phyloP scores from a whole-genome alignment of 2,113 vertebrate genomes.

The Cygnus buccinator region DNA sequence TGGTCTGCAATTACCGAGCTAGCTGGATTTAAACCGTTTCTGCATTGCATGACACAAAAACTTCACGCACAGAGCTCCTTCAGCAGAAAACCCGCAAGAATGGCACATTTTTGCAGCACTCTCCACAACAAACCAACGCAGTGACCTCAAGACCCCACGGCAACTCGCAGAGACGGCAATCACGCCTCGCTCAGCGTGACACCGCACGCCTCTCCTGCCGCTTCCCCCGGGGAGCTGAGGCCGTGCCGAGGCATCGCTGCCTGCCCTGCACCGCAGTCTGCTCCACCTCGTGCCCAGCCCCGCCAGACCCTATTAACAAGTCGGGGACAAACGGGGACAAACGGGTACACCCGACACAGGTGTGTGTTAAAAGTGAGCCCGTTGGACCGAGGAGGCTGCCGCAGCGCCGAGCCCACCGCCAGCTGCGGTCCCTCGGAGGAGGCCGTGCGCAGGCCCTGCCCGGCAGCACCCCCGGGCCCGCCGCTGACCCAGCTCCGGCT shows the following conservation, averaged over 20 bases:
- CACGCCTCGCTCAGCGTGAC: too few species aligned
- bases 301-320: too few species aligned
- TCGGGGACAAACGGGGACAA: not conserved
- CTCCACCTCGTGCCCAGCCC: not conserved
- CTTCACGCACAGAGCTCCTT: fast-evolving
- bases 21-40: not conserved
- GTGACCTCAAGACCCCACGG: not conserved
- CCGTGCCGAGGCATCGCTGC: too few species aligned
- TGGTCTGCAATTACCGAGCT: fast-evolving
- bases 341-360: not conserved
- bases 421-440: not conserved
- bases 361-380: not conserved
- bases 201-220: not conserved
- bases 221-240: not conserved
- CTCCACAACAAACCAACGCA: too few species aligned
- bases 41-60: fast-evolving
- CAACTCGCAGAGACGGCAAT: too few species aligned
- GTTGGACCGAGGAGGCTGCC: too few species aligned
- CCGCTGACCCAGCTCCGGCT: not conserved
- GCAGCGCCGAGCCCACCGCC: too few species aligned
- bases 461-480: too few species aligned
- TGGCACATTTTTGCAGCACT: not conserved
- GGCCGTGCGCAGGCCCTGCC: not conserved
- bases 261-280: too few species aligned
- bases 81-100: not conserved